Base-by-base conservation (phyloP, 2,888 invertebrate species). In the Glaucopsyche alexis region DNA sequence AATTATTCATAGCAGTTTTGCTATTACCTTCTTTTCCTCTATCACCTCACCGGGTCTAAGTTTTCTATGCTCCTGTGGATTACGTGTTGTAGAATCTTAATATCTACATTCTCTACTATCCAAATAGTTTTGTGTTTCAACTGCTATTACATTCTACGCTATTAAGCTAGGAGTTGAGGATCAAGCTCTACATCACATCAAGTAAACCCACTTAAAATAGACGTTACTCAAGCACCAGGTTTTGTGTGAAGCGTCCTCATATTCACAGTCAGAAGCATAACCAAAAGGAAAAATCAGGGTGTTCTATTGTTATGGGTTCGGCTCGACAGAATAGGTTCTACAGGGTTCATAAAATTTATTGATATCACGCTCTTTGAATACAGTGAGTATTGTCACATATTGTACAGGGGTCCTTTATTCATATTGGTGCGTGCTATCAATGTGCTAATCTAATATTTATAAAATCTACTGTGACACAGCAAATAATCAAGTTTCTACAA, bases 11-110 rank as follows among this genome's bases (percentile, higher is more conserved):
- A 88, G 86, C 87, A 82, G 84, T 85, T 82, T 87, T 84, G 83
- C 84, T 88, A 87, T 97, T 96, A 98, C 98, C 98, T 97, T 97
- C 95, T 96, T 97, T 89, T 98, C 98, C 94, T 97, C 97, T 93
- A 97, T 93, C 93, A 98, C 96, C 95, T 98, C 98, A 93, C 98
- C 98, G 82, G 98, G 98, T 88, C 98, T 97, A 93, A 98, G 96
- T 95, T 97, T 97, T 94, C 97, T 96, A 96, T 96, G 95, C 92
- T 96, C 96, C 97, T 93, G 93, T 92, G 91, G 87, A 93, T 93
- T 92, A 89, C 83, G 89, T 87, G 89, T 92, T 91, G 87, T 85
- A 90, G 89, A 83, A 82, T 89, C 89, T 91, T 90, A 91, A 86
- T 90, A 90, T 86, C 82, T 84, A 85, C 85, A 85, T 84, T 86